phyloP scores from a whole-genome alignment of 2,888 invertebrate species.

The Pyralis farinalis region DNA sequence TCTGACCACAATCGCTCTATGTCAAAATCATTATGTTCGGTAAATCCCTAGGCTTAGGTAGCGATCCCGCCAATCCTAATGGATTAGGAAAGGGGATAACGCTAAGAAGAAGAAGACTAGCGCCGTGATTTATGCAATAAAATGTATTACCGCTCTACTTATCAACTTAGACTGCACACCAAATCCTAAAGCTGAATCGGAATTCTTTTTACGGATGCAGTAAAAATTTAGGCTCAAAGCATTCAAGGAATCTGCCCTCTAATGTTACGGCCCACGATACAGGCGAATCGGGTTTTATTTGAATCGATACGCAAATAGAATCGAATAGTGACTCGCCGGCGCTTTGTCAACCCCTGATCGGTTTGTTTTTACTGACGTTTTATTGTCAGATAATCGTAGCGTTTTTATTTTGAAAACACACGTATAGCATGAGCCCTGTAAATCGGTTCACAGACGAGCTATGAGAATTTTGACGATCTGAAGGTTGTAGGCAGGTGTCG shows the following conservation, averaged over 20 bases:
- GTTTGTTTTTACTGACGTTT: neutral
- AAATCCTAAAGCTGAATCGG: slow-evolving; percentile 68
- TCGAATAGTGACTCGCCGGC: slow-evolving; percentile 18
- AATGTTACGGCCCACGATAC: slow-evolving; percentile 63
- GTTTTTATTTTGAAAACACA: neutral
- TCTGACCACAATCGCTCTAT: no score
- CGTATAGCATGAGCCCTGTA: no score
- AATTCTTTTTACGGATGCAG: slow-evolving; percentile 76
- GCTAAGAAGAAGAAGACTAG: no score
- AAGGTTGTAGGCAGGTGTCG: no score
- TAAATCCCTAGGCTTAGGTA: no score
- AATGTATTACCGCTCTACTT: neutral
- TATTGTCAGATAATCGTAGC: neutral
- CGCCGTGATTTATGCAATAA: no score
- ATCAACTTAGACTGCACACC: slow-evolving; percentile 27
- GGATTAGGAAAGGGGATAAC: no score
- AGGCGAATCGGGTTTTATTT: slow-evolving; percentile 52
- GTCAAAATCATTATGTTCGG: no score
- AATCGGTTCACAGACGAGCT: no score
- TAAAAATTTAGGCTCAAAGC: slow-evolving; percentile 75
- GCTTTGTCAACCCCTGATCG: neutral
- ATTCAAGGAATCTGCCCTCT: slow-evolving; percentile 62
- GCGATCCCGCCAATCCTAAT: no score
- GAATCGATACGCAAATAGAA: slow-evolving; percentile 59
- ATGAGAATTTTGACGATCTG: no score